A percentile compares a stretch with the other conserved stretches of the same genome.
These are phyloP conservation scores for Coregonus clupeaformis DNA, from an alignment of 2,113 vertebrate genomes.

Conservation along the genomic window DNA sequence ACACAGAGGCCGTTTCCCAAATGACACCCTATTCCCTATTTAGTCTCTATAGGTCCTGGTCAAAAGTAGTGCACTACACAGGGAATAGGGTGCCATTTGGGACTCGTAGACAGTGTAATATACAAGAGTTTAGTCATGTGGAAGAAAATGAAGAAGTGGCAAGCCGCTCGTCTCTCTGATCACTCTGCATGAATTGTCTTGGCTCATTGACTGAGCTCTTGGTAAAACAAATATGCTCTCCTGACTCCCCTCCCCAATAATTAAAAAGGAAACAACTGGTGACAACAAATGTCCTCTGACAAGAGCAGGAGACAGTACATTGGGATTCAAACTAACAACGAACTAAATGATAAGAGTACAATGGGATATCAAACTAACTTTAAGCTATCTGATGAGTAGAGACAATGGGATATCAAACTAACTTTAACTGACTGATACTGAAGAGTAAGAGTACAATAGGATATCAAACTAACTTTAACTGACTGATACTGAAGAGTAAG, in stretches of 20 bases:
- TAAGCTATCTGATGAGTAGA: too few relatives aligned
- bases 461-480: too few relatives aligned
- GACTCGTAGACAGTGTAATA: constrained; percentile 45
- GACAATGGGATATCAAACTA: too few relatives aligned
- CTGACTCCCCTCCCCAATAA: constrained; percentile 53
- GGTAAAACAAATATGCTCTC: constrained; percentile 68
- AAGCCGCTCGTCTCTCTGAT: constrained; percentile 32
- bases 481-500: too few relatives aligned
- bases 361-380: background rate
- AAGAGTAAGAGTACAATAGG: too few relatives aligned
- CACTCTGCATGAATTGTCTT: constrained; percentile 45
- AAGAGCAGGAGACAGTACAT: constrained; percentile 44
- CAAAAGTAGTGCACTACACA: too few relatives aligned
- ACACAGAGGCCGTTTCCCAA: constrained; percentile 17
- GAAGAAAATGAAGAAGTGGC: constrained; percentile 67
- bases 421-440: too few relatives aligned
- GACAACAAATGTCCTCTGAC: constrained; percentile 63
- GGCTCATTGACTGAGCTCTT: constrained; percentile 66
- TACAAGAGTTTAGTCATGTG: constrained; percentile 65
- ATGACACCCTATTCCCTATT: too few relatives aligned
- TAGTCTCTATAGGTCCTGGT: too few relatives aligned
- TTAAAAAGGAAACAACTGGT: constrained; percentile 62
- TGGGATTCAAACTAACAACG: constrained; percentile 35
- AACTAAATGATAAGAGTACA: constrained; percentile 26
- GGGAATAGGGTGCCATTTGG: too few relatives aligned